A percentile compares a stretch with the other conserved stretches of the same genome.
Conservation (phyloP, 2,888 invertebrate species). For the Pterostichus niger region DNA sequence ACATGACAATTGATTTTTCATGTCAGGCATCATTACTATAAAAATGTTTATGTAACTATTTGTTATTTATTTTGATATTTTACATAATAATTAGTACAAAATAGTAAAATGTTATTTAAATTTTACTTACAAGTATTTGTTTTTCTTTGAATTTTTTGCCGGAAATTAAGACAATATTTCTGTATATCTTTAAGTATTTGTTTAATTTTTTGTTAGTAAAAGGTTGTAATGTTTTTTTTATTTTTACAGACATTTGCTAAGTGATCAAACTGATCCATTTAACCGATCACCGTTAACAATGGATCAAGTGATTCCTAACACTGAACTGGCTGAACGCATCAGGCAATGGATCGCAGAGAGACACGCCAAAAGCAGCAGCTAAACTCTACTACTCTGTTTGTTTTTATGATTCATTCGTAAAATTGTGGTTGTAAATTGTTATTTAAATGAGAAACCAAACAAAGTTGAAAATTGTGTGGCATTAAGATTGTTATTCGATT, state of each 20-base stretch:
- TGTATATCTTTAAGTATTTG: too few species aligned
- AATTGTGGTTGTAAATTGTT: constrained; percentile 19
- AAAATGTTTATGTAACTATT: background rate
- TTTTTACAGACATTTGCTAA: constrained; percentile 85
- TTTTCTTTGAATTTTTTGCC: too few species aligned
- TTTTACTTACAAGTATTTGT: too few species aligned
- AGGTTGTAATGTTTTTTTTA: background rate
- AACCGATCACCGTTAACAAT: constrained; percentile 95
- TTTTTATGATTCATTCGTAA: constrained; percentile 7
- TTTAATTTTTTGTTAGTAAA: constrained; percentile 69
- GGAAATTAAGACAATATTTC: too few species aligned
- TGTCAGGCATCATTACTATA: too few species aligned
- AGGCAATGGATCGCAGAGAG: constrained; percentile 86
- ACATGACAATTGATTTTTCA: background rate
- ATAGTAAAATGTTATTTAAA: too few species aligned
- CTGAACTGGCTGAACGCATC: constrained; percentile 88
- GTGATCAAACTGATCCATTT: constrained; percentile 97
- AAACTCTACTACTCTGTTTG: background rate
- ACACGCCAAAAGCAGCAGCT: constrained; percentile 24
- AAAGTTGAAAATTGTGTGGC: background rate
- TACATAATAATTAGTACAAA: too few species aligned
- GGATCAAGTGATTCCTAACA: constrained; percentile 92
- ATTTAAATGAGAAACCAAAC: constrained; percentile 14
- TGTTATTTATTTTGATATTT: too few species aligned
- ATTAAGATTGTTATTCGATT: constrained; percentile 27